A percentile compares a stretch with the other conserved stretches of the same genome.
Conservation (phyloP, 1,140 invertebrate genomes). For the Coptotermes formosanus region DNA sequence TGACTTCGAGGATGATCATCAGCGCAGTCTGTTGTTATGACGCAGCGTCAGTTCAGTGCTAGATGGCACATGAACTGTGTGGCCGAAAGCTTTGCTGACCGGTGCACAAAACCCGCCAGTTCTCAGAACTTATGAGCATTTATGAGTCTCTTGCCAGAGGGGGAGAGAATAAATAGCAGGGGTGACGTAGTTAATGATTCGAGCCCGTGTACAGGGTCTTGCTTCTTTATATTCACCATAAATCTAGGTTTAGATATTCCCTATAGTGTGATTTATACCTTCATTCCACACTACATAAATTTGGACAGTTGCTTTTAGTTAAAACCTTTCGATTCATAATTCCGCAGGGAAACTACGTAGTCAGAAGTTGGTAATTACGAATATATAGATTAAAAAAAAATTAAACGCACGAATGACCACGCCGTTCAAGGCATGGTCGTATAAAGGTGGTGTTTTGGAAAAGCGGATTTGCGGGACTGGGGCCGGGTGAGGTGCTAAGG, state of each 20-base stretch:
- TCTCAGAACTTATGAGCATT: neutral
- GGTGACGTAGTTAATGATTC: neutral
- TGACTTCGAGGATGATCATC: neutral
- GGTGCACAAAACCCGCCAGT: neutral
- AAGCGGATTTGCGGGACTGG: too few relatives aligned
- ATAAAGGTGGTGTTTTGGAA: too few relatives aligned
- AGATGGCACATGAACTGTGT: neutral
- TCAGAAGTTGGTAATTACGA: too few relatives aligned
- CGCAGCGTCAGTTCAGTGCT: neutral
- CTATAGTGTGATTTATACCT: neutral
- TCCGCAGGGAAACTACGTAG: too few relatives aligned
- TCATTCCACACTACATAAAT: neutral
- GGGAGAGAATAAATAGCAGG: neutral
- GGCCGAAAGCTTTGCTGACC: neutral
- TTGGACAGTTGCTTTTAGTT: neutral
- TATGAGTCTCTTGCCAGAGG: neutral
- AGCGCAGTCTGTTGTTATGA: neutral
- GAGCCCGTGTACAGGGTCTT: neutral
- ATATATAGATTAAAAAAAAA: too few relatives aligned
- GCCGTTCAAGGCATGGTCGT: too few relatives aligned
- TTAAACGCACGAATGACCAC: too few relatives aligned
- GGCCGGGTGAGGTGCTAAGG: too few relatives aligned
- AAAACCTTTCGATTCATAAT: too few relatives aligned
- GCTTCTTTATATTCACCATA: neutral
- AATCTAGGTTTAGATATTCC: neutral